Base-by-base conservation (phyloP, 2,888 invertebrate species). In the Brachycybe producta region DNA sequence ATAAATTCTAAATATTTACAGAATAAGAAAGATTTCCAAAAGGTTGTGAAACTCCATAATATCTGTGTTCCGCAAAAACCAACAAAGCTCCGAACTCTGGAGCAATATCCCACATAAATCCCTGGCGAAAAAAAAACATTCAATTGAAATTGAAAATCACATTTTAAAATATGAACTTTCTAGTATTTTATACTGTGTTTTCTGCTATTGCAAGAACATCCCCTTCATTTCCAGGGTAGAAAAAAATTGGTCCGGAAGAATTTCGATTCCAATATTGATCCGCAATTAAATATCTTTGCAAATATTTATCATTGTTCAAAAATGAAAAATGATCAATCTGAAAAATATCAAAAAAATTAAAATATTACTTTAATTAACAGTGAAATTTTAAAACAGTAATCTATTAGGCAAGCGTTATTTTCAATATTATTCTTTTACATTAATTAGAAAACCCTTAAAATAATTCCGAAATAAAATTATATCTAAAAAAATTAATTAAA, bases 161-260 rank as follows among this genome's bases (percentile, higher is more conserved):
- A n/a, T n/a, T n/a, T n/a, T n/a, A n/a, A n/a, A n/a, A n/a, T n/a
- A n/a, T n/a, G n/a, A n/a, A n/a, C n/a, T n/a, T n/a, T n/a, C n/a
- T n/a, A n/a, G n/a, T n/a, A n/a, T n/a, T n/a, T n/a, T n/a, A n/a
- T n/a, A n/a, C n/a, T 0, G 88, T 84, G 68, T 92, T 90, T 61
- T 87, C 72, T 1, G 88, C 86, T 68, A 97, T 95, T 60, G 77
- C 67, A 62, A 83, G 81, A 60, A 97, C 88, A 61, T 79, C 78
- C 38, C 92, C 95, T 75, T 97, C 95, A 72, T 97, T 97, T 57
- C 95, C 95, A 0, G 92, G 85, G 62, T 91, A 92, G 65, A 84
- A 82, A 65, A 97, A 91, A 59, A 97, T 86, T 0, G 95, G 91
- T n/a, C n/a, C n/a, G n/a, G n/a, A n/a, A n/a, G n/a, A n/a, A 17